Base-by-base conservation (phyloP, 2,113 vertebrate genomes). In the Pygoscelis antarcticus region DNA sequence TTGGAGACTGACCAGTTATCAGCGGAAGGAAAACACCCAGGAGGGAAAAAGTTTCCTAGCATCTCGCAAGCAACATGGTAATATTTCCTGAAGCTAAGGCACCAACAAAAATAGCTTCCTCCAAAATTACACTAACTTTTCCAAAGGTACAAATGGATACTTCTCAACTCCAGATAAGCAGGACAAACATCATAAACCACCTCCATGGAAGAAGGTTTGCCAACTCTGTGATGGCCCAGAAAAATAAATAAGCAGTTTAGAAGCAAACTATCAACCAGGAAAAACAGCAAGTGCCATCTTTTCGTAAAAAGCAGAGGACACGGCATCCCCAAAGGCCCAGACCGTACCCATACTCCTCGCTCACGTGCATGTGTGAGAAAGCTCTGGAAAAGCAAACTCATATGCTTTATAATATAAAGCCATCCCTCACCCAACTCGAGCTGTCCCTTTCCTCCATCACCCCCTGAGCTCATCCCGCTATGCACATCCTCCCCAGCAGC, bases 231-330 rank as follows among this genome's bases (percentile, higher is more conserved):
- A 49, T 5, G 11, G 29, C 14, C 46, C 20, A 3, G 19, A 70
- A 64, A 21, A n/a, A 11, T 4, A 60, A 85, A 6, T 2, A 70
- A 22, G 40, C 54, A 4, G 16, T 79, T 83, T 34, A 79, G 47
- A 82, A 91, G 36, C n/a, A 68, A 72, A 74, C 22, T 38, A 25
- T 19, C 11, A 54, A 60, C 5, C 2, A 55, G 20, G 10, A 91
- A 81, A 78, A 74, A 58, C 2, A 21, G 38, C 16, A 58, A 58
- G 21, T 0, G 0, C 4, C 15, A 58, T 32, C 23, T 77, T 58
- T 25, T 40, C 18, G 34, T 52, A 68, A 80, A 75, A 89, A 72
- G 21, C 32, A 78, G 26, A 61, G n/a, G 21, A 42, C 21, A 18
- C 1, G 0, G 30, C 42, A 60, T 12, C 13, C 57, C n/a, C 25